A percentile compares a stretch with the other conserved stretches of the same genome.
These are phyloP conservation scores for Mycalesis mineus DNA, from an alignment of 2,888 invertebrate species.

Conservation along the genomic window DNA sequence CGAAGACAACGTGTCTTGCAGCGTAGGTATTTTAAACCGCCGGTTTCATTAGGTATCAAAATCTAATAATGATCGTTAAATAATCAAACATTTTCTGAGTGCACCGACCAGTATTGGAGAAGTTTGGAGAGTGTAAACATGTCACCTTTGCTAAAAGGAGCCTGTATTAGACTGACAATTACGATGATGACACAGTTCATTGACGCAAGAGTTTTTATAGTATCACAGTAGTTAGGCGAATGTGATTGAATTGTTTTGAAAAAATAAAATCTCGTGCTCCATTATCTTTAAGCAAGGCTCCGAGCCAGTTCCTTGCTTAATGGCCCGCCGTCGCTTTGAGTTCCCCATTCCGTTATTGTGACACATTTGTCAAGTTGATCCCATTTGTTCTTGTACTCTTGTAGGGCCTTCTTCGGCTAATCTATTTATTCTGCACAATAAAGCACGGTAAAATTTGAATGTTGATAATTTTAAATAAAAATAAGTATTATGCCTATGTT, in stretches of 20 bases:
- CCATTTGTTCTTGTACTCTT: conserved; percentile 53
- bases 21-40: too few species aligned
- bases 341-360: conserved; percentile 63
- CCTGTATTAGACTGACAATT: too few species aligned
- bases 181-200: too few species aligned
- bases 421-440: conserved; percentile 41
- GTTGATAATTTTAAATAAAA: not conserved
- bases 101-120: too few species aligned
- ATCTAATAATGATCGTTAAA: too few species aligned
- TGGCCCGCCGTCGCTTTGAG: conserved; percentile 59
- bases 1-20: too few species aligned
- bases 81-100: too few species aligned
- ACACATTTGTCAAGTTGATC: conserved; percentile 61
- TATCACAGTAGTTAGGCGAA: not conserved
- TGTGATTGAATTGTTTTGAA: not conserved
- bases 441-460: conserved; percentile 7
- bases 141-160: too few species aligned
- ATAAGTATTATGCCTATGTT: too few species aligned
- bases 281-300: conserved; percentile 41
- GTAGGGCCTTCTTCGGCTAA: conserved; percentile 46
- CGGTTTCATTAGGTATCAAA: too few species aligned
- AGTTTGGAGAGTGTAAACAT: too few species aligned
- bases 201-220: too few species aligned
- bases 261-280: conserved; percentile 52
- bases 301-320: conserved; percentile 43